phyloP scores from a whole-genome alignment of 2,113 vertebrate genomes.

The Calidris pygmaea region DNA sequence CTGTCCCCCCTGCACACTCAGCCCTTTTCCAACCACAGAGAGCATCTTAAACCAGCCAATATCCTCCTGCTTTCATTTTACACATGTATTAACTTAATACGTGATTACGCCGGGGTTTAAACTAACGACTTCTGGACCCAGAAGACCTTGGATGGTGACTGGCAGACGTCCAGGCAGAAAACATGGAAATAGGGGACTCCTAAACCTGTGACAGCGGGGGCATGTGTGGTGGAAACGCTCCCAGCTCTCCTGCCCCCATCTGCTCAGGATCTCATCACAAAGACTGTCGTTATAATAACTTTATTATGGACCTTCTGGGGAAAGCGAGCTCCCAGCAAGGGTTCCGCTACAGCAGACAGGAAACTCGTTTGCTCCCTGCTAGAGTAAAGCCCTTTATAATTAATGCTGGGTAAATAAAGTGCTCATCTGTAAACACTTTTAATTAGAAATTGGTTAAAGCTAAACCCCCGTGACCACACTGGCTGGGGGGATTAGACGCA shows the following conservation, averaged over 20 bases:
- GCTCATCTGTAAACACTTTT: constrained; percentile 74
- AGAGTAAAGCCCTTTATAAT: constrained; percentile 75
- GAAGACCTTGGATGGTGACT: constrained; percentile 8
- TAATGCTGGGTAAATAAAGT: constrained; percentile 67
- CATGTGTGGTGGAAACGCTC: neutral
- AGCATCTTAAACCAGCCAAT: constrained; percentile 18
- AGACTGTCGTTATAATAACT: constrained; percentile 49
- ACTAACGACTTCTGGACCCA: constrained; percentile 17
- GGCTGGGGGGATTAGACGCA: constrained; percentile 52
- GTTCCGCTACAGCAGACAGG: constrained; percentile 48
- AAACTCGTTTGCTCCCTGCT: constrained; percentile 10
- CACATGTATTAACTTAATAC: neutral
- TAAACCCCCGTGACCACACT: constrained; percentile 40
- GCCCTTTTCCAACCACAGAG: neutral
- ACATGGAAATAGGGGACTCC: neutral
- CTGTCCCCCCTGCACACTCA: fast-evolving
- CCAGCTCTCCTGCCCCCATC: constrained; percentile 5
- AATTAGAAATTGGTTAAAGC: constrained; percentile 61
- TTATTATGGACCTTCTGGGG: constrained; percentile 54
- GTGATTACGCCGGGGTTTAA: constrained; percentile 1
- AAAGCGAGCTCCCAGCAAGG: neutral
- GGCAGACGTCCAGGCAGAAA: neutral
- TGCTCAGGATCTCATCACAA: constrained; percentile 52
- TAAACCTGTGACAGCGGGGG: neutral
- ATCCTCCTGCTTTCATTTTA: constrained; percentile 28